Evolutionary conservation across 2,113 vertebrate genomes (phyloP).

Genomic region (Arvicanthis niloticus): DNA sequence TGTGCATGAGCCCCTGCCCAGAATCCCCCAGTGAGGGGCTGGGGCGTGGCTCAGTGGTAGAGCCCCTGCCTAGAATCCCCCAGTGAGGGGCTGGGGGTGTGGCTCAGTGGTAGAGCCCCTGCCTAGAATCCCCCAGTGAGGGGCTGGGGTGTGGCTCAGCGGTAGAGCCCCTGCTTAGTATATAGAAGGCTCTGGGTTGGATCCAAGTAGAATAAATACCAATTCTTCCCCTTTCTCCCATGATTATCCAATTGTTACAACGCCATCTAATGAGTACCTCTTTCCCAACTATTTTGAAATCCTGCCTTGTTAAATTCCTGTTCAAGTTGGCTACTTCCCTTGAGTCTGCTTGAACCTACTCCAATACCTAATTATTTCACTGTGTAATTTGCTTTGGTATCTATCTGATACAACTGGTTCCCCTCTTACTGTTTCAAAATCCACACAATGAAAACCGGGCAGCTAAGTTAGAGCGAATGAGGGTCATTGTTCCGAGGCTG

Average conservation of each 20-base stretch:
- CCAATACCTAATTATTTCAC: conserved; percentile 1
- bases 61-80: background rate
- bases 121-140: background rate
- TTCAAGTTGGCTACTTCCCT: conserved; percentile 16
- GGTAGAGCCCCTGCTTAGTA: background rate
- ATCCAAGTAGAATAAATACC: background rate
- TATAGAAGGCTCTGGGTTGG: background rate
- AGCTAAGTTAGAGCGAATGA: background rate
- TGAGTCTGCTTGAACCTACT: background rate
- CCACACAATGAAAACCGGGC: background rate
- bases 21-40: background rate
- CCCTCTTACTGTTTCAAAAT: background rate
- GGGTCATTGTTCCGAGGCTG: background rate
- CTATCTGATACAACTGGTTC: background rate
- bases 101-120: background rate
- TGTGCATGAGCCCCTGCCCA: background rate
- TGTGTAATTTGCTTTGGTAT: conserved; percentile 6
- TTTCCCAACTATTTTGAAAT: conserved; percentile 32
- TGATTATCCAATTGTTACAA: background rate
- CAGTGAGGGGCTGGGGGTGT: background rate
- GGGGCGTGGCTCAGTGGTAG: background rate
- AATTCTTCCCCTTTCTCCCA: background rate
- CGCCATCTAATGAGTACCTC: background rate
- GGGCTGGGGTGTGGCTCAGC: background rate
- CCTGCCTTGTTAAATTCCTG: background rate